A percentile compares a stretch with the other conserved stretches of the same genome.
phyloP scores from a whole-genome alignment of 2,797 vertebrate species.

The Balearica regulorum region DNA sequence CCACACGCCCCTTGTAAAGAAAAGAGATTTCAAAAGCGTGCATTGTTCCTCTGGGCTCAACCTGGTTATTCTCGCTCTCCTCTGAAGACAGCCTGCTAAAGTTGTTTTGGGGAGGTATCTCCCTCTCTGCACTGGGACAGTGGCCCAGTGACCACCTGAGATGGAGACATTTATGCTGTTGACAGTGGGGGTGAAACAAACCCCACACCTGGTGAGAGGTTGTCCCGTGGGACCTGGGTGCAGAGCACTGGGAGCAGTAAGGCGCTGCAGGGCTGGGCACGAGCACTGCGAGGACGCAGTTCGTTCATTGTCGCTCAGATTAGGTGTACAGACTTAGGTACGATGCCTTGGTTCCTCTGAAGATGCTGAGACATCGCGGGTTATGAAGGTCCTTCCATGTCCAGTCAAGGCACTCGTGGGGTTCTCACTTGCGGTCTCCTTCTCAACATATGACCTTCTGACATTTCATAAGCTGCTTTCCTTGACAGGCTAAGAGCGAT shows the following conservation, averaged over 20 bases:
- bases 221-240: background rate
- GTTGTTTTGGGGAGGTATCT: background rate
- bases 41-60: background rate
- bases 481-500: background rate
- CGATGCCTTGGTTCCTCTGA: background rate
- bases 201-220: accelerated
- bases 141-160: background rate
- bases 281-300: background rate
- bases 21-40: background rate
- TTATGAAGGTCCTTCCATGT: background rate
- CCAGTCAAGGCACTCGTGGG: background rate
- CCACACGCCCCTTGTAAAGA: no score
- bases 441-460: background rate
- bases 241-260: background rate
- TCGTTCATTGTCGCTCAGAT: accelerated
- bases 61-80: background rate
- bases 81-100: background rate
- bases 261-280: background rate
- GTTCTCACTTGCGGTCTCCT: background rate
- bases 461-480: background rate
- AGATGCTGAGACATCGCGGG: background rate
- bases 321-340: background rate
- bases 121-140: background rate
- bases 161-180: background rate
- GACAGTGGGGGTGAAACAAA: no score